Evolutionary conservation across 2,888 invertebrate genomes (phyloP).

Genomic region (Mechanitis messenoides): DNA sequence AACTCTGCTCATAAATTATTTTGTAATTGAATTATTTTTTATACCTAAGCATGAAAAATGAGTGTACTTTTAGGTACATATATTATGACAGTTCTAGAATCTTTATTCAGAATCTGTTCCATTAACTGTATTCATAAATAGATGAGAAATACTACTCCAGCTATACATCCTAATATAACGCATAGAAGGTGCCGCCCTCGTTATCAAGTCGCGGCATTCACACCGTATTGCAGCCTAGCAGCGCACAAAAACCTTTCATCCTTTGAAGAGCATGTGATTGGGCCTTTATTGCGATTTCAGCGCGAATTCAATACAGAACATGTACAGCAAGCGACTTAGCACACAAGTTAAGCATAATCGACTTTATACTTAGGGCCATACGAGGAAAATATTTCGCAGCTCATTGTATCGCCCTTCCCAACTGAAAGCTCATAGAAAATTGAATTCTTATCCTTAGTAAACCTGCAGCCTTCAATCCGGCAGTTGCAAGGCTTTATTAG

Average conservation of each 20-base stretch:
- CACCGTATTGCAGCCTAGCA: conserved; percentile 14
- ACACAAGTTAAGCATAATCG: conserved; percentile 14
- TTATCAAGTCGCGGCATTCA: conserved; percentile 12
- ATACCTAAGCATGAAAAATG: too few species aligned
- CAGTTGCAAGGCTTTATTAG: conserved; percentile 32
- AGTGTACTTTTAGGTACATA: too few species aligned
- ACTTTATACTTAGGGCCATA: conserved; percentile 17
- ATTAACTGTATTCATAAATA: too few species aligned
- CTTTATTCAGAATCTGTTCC: too few species aligned
- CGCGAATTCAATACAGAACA: conserved; percentile 39
- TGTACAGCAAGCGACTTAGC: conserved; percentile 20
- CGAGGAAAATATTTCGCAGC: conserved; percentile 11
- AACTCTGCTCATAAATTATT: too few species aligned
- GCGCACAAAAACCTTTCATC: conserved; percentile 45
- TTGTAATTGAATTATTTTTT: too few species aligned
- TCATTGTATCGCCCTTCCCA: conserved; percentile 24
- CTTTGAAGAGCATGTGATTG: conserved; percentile 60
- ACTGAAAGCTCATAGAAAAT: conserved; percentile 37
- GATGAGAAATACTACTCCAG: neutral
- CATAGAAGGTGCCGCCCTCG: conserved; percentile 10
- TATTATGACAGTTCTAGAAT: too few species aligned
- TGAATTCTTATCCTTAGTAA: conserved; percentile 35
- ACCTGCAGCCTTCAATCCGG: conserved; percentile 33
- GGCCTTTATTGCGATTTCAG: conserved; percentile 51
- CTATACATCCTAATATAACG: conserved; percentile 9